phyloP scores from a whole-genome alignment of 2,797 vertebrate species.

The Delichon dasypus region DNA sequence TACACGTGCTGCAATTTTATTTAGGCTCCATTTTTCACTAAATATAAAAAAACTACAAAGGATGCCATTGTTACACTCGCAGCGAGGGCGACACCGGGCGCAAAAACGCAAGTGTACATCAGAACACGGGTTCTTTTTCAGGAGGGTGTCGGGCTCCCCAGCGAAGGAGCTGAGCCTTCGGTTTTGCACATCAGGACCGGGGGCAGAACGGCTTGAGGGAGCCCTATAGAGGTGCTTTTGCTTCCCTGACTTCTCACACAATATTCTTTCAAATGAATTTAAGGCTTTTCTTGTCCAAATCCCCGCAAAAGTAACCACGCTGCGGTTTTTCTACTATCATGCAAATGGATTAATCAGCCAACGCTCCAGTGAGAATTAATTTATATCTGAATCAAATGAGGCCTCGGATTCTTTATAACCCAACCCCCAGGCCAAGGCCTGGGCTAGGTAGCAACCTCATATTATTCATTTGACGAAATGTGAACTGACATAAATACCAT shows the following conservation, averaged over 20 bases:
- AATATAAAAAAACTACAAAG: background rate
- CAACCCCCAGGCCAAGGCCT: conserved; percentile 82
- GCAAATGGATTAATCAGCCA: conserved; percentile 92
- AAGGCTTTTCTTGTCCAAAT: conserved; percentile 79
- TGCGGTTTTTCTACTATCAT: conserved; percentile 92
- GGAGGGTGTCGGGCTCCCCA: background rate
- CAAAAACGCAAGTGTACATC: background rate
- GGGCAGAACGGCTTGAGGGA: conserved; percentile 33
- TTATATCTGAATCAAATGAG: conserved; percentile 94
- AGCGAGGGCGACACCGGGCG: background rate
- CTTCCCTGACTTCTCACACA: conserved; percentile 77
- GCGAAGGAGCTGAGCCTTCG: background rate
- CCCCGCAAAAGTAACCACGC: conserved; percentile 74
- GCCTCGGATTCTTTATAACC: conserved; percentile 83
- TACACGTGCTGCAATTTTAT: background rate
- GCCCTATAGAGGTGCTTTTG: conserved; percentile 57
- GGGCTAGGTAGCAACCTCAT: conserved; percentile 87
- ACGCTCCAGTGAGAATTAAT: conserved; percentile 92
- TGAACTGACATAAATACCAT: conserved; percentile 96
- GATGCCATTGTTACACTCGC: no score
- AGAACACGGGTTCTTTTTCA: background rate
- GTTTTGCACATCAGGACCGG: background rate
- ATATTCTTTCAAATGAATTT: conserved; percentile 77
- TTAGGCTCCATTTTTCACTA: background rate
- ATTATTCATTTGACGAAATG: conserved; percentile 94